Base-by-base conservation (phyloP, 2,113 vertebrate species). In the Prinia subflava region DNA sequence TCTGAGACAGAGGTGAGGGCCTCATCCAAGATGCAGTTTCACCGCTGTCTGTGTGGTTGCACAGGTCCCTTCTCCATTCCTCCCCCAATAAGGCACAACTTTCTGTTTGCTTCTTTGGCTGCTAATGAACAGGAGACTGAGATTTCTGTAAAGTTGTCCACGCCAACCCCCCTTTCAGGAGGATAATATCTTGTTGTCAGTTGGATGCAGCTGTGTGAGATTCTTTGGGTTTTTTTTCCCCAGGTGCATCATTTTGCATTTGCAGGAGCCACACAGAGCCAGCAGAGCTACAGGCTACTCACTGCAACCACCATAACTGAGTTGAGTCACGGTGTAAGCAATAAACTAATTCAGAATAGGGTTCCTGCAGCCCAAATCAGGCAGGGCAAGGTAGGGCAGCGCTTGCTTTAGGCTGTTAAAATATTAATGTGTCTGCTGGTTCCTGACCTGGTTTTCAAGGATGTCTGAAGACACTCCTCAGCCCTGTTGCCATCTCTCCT, bases 41-140 rank as follows among this genome's bases (percentile, higher is more conserved):
- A 9, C 49, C 0, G 0, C 3, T 1, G 33, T 37, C 35, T 1
- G 0, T n/a, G 47, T 46, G 50, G 44, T 25, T 1, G 0, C 25
- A 47, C 27, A 37, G 53, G 25, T 24, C 15, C 25, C n/a, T 73
- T 69, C 67, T 83, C 55, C 25, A 17, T 47, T 46, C 20, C 27
- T 92, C 39, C 56, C 30, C 39, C 55, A n/a, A 4, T 4, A 74
- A 50, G 47, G 10, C 37, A 90, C 16, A 78, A 31, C 21, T 68
- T 88, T 62, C 67, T 70, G 11, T 42, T 83, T 70, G 39, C 21
- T 67, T 62, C 75, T 86, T 83, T 55, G 53, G 18, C 67, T 91
- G 52, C 73, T 93, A 68, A 86, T 52, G 44, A 80, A 50, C 47
- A 44, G 41, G 42, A 75, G 69, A 39, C 13, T 24, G 55, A 81